Evolutionary conservation across 2,113 vertebrate species (phyloP).

Genomic region (Callithrix jacchus): DNA sequence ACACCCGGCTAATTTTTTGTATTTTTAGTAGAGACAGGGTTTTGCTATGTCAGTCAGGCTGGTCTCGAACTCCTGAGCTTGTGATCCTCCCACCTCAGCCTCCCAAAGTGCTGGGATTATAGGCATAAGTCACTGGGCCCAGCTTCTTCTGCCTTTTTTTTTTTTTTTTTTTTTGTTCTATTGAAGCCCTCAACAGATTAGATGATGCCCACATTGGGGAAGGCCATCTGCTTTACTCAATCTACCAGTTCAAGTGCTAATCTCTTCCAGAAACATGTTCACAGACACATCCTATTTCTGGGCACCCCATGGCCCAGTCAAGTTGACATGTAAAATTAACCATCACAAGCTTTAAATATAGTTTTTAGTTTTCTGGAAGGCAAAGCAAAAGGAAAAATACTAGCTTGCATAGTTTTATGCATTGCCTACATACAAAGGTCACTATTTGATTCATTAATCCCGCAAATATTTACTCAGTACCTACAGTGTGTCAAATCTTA

Average conservation of each 20-base stretch:
- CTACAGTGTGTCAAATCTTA: neutral
- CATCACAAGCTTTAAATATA: slow-evolving; percentile 25
- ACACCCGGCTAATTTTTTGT: too few species aligned
- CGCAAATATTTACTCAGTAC: neutral
- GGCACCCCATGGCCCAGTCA: neutral
- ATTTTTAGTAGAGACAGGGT: too few species aligned
- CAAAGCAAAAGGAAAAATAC: slow-evolving; percentile 23
- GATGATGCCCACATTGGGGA: neutral
- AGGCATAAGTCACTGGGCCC: too few species aligned
- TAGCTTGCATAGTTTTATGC: neutral
- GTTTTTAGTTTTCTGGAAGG: slow-evolving; percentile 26
- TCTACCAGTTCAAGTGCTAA: neutral
- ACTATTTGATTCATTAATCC: neutral
- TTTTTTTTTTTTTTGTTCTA: neutral
- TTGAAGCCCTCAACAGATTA: neutral
- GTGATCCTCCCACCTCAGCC: too few species aligned
- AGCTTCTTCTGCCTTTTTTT: too few species aligned
- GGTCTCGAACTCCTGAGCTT: too few species aligned
- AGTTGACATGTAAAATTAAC: neutral
- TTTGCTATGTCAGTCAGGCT: too few species aligned
- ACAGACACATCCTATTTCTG: neutral
- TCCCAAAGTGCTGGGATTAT: too few species aligned
- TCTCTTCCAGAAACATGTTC: neutral
- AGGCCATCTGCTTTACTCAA: neutral
- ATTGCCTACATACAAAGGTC: neutral